phyloP scores from a whole-genome alignment of 92 coral and sea anemone species.

The Bergia sp. region DNA sequence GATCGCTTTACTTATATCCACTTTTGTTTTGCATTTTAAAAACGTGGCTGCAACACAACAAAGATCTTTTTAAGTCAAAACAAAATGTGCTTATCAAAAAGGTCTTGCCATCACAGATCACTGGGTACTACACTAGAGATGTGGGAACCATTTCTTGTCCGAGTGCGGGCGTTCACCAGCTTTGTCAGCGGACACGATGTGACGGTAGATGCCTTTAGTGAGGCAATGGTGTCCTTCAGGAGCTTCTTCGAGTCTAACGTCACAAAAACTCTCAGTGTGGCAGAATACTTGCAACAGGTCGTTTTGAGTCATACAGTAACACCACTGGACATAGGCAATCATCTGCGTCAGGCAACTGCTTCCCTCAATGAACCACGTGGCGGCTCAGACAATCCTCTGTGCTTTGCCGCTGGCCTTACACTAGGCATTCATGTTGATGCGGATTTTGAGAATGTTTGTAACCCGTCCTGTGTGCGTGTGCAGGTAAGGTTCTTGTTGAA shows the following conservation, averaged over 20 bases:
- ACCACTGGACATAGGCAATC: constrained; percentile 65
- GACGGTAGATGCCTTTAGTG: constrained; percentile 74
- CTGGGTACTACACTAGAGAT: constrained; percentile 78
- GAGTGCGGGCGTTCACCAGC: constrained; percentile 75
- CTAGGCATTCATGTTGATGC: constrained; percentile 92
- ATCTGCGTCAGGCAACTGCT: constrained; percentile 83
- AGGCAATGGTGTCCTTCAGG: constrained; percentile 79
- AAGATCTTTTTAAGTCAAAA: not conserved
- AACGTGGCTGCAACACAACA: not conserved
- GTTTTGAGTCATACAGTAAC: constrained; percentile 62
- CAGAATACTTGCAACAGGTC: constrained; percentile 79
- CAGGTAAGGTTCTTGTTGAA: constrained; percentile 68
- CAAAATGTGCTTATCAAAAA: not conserved
- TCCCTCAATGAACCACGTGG: constrained; percentile 86
- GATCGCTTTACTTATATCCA: not conserved
- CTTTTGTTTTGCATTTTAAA: no score
- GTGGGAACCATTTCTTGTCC: constrained; percentile 91
- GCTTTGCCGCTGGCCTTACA: constrained; percentile 94
- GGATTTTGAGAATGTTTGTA: constrained; percentile 71
- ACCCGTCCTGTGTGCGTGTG: constrained; percentile 80
- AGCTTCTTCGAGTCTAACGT: constrained; percentile 93
- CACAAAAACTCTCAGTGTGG: constrained; percentile 85
- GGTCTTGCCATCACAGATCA: constrained; percentile 40
- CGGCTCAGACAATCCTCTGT: constrained; percentile 93
- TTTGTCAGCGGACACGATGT: constrained; percentile 66